Base-by-base conservation (phyloP, 1,140 invertebrate species). In the Brachionus asplanchnoidis region DNA sequence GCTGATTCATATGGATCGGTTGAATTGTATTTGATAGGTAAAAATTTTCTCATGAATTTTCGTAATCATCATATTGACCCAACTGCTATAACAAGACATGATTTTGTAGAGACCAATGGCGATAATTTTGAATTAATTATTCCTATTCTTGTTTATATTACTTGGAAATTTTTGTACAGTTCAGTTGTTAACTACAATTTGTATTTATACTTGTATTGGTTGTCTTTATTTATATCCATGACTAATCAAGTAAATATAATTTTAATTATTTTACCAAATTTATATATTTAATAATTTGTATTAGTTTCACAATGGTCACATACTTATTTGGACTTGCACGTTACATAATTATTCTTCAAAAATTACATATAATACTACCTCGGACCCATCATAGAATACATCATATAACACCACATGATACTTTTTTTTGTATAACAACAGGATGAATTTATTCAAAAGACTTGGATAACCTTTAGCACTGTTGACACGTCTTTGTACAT, bases 71-170 rank as follows among this genome's bases (percentile, higher is more conserved):
- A 99, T 89, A 95, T 98, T 86, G 97, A 99, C 91, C 97, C 97
- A 0, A 99, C 97, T 11, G 96, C 96, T 53, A 99, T 99, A 88
- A 98, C 97, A 0, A 92, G 97, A 6, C 97, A 99, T 89, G 97
- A 99, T 91, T 99, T 98, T 89, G 94, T 99, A 82, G 97, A 99
- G 91, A 98, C 97, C 7, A 99, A 99, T 90, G 97, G 96, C n/a
- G 97, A 99, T 90, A 99, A 98, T 90, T 99, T 97, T 89, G 95
- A 95, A 91, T 93, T 97, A 7, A 95, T 94, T 14, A 93, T 97
- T 88, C 94, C 95, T 26, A 93, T 94, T 84, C 89, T 97, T 56
- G 93, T 91, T 1, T 92, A 93, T 87, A 93, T 96, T 89, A 93
- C 94, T 0, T 96, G 93, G 92, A 93, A 94, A 86, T 95, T 97